Evolutionary conservation across 2,888 invertebrate genomes (phyloP).

Genomic region (Carabus problematicus): DNA sequence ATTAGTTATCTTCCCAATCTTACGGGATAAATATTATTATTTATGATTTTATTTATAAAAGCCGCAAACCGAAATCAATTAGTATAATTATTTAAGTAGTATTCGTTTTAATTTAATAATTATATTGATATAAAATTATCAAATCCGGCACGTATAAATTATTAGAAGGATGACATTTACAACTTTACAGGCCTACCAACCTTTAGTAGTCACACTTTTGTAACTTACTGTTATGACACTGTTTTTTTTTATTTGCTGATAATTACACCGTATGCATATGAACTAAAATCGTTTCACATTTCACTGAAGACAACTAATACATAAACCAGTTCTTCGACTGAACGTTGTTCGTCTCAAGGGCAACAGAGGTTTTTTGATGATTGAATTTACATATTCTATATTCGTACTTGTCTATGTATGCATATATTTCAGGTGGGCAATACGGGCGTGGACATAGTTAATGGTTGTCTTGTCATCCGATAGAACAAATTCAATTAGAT

Average conservation of each 20-base stretch:
- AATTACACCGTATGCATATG: slow-evolving; percentile 30
- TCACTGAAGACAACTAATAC: neutral
- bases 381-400: slow-evolving; percentile 3
- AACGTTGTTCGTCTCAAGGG: slow-evolving; percentile 12
- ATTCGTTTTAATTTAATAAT: neutral
- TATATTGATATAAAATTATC: neutral
- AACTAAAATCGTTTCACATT: neutral
- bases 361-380: slow-evolving; percentile 21
- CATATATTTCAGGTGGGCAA: slow-evolving; percentile 1
- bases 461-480: neutral
- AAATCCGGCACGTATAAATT: neutral
- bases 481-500: too few relatives aligned
- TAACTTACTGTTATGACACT: neutral
- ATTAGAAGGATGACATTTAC: slow-evolving; percentile 15
- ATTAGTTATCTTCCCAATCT: too few relatives aligned
- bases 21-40: too few relatives aligned
- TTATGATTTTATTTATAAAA: too few relatives aligned
- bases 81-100: too few relatives aligned
- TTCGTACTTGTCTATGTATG: too few relatives aligned
- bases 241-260: neutral
- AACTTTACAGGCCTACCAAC: slow-evolving; percentile 14
- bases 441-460: neutral
- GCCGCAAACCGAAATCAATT: too few relatives aligned
- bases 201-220: slow-evolving; percentile 26
- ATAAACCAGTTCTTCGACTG: slow-evolving; percentile 22